These are phyloP conservation scores for Ceriagrion tenellum DNA, from an alignment of 2,888 invertebrate genomes.

Conservation along the genomic window DNA sequence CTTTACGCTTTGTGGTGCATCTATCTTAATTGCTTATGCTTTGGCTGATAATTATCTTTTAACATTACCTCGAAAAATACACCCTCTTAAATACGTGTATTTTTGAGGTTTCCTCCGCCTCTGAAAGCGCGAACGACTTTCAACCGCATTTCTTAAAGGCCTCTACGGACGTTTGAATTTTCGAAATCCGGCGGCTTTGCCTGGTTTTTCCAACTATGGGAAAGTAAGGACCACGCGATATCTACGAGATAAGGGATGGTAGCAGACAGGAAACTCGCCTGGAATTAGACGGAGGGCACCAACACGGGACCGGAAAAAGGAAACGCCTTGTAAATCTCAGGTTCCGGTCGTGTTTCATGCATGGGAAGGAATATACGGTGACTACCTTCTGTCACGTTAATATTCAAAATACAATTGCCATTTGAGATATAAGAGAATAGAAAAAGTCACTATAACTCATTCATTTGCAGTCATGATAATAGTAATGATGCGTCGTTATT, in stretches of 20 bases:
- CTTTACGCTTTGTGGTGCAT: no score
- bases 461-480: no score
- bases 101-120: background rate
- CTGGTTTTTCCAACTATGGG: slow-evolving; percentile 34
- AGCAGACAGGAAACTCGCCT: slow-evolving; percentile 39
- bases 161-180: background rate
- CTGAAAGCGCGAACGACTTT: background rate
- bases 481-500: no score
- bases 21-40: no score
- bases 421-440: no score
- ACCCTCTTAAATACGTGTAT: no score
- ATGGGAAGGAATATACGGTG: background rate
- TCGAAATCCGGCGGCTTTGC: background rate
- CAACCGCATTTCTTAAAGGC: background rate
- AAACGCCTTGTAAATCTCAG: slow-evolving; percentile 41
- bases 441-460: no score
- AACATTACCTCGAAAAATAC: no score
- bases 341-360: slow-evolving; percentile 5
- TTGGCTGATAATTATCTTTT: no score
- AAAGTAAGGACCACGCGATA: background rate
- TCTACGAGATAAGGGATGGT: background rate
- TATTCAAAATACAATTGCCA: no score
- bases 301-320: slow-evolving; percentile 44
- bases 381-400: background rate
- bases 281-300: background rate